Evolutionary conservation across 2,888 invertebrate species (phyloP).

Genomic region (Nesidiocoris tenuis): DNA sequence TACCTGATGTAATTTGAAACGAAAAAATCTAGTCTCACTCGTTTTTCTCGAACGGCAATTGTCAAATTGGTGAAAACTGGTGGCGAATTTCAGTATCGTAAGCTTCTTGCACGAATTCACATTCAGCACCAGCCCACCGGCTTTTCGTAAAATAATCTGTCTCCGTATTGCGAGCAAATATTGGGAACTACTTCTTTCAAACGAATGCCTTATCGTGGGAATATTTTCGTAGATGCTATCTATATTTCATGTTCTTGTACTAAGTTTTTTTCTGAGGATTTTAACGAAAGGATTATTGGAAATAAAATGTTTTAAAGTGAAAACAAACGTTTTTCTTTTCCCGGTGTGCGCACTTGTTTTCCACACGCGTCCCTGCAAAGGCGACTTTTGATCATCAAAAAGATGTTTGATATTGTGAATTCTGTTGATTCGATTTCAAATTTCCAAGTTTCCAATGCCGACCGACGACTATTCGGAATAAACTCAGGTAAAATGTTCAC

Average conservation of each 20-base stretch:
- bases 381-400: no score
- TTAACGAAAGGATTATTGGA: not conserved
- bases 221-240: not conserved
- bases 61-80: no score
- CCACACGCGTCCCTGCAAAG: no score
- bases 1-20: not conserved
- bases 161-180: not conserved
- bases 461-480: no score
- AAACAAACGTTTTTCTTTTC: no score
- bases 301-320: not conserved
- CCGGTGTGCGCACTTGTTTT: no score
- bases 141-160: no score
- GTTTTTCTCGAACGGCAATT: no score
- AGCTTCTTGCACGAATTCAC: no score
- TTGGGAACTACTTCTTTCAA: conserved; percentile 15
- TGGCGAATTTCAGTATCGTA: no score
- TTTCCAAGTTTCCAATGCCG: not conserved
- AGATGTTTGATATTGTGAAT: no score
- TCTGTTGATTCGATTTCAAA: no score
- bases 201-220: conserved; percentile 12
- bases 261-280: not conserved
- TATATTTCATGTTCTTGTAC: not conserved
- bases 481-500: conserved; percentile 14
- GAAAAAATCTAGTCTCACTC: not conserved
- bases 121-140: not conserved